phyloP scores from a whole-genome alignment of 2,797 vertebrate genomes.

The Lagodon rhomboides region DNA sequence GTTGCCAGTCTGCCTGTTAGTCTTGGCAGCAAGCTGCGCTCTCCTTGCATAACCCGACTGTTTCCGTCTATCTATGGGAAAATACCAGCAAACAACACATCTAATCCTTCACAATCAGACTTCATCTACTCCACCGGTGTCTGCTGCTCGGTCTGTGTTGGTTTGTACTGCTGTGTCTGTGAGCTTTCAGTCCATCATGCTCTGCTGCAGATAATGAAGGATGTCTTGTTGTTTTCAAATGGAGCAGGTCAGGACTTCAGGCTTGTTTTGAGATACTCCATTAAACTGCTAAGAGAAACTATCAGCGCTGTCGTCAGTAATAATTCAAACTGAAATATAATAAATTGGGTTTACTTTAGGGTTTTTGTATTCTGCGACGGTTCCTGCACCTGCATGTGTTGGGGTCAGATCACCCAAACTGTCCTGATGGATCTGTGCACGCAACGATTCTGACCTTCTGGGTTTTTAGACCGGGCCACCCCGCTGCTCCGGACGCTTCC shows the following conservation, averaged over 20 bases:
- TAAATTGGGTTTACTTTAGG: neutral
- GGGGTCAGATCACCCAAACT: neutral
- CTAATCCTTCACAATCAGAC: slow-evolving; percentile 18
- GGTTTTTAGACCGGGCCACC: neutral
- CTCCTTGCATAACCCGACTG: slow-evolving; percentile 48
- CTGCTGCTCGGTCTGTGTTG: neutral
- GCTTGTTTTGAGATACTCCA: neutral
- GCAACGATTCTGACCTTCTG: neutral
- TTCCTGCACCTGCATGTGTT: neutral
- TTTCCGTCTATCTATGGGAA: slow-evolving; percentile 47
- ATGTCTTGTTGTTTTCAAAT: slow-evolving; percentile 1
- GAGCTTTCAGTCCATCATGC: neutral
- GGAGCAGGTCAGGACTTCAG: neutral
- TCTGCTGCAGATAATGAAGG: neutral
- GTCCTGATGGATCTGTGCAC: neutral
- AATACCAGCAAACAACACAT: slow-evolving; percentile 30
- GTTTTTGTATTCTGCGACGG: neutral
- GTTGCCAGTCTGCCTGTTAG: slow-evolving; percentile 52
- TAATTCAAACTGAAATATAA: neutral
- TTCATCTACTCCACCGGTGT: neutral
- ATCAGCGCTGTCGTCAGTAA: neutral
- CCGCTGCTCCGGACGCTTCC: neutral
- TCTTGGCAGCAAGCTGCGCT: slow-evolving; percentile 50
- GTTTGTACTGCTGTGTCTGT: neutral
- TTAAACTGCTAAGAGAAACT: neutral